Conservation (phyloP, 2,113 vertebrate genomes). For the Alethe diademata region DNA sequence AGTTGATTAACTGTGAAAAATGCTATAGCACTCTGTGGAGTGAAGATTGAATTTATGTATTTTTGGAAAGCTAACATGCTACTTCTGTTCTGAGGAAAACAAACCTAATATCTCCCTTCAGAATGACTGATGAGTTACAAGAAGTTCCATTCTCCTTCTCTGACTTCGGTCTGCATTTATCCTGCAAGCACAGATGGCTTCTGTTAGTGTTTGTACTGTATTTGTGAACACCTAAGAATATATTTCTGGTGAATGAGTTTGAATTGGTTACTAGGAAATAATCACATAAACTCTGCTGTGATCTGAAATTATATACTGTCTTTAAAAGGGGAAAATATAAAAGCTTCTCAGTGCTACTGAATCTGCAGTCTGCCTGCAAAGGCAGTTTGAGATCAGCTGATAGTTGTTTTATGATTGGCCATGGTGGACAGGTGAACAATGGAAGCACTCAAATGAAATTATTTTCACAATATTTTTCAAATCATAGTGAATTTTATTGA, state of each 20-base stretch:
- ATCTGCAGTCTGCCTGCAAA: not conserved
- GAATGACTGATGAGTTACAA: not conserved
- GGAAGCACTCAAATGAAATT: not conserved
- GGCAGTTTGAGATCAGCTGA: not conserved
- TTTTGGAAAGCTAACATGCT: not conserved
- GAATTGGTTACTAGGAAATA: not conserved
- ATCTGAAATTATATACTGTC: not conserved
- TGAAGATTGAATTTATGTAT: not conserved
- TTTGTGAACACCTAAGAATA: not conserved
- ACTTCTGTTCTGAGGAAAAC: not conserved
- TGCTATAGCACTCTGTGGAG: not conserved
- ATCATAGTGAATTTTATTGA: not conserved
- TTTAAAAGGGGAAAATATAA: not conserved
- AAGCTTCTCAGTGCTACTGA: not conserved
- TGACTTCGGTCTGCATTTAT: not conserved
- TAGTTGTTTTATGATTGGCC: not conserved
- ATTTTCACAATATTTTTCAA: not conserved
- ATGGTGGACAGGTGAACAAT: not conserved
- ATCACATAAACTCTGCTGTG: not conserved
- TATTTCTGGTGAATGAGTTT: not conserved
- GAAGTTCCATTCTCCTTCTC: not conserved
- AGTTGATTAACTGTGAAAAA: not conserved
- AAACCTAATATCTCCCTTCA: not conserved
- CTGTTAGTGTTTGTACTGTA: not conserved
- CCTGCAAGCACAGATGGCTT: not conserved